Evolutionary conservation across 2,113 vertebrate species (phyloP).

Genomic region (Ardeotis arabs): DNA sequence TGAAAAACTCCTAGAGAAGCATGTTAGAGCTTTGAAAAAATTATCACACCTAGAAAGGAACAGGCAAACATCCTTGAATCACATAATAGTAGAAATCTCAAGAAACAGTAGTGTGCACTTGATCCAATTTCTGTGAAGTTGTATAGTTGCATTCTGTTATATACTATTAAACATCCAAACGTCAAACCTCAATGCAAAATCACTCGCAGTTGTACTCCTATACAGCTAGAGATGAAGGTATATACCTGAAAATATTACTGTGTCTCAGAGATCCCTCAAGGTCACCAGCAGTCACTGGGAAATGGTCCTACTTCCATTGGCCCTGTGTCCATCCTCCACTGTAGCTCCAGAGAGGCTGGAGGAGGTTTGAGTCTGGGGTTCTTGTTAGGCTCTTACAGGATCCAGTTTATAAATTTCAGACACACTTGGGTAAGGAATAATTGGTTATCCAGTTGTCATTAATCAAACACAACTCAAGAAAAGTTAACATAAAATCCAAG

Average conservation of each 20-base stretch:
- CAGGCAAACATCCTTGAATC: not conserved
- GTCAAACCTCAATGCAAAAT: not conserved
- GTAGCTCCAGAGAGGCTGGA: not conserved
- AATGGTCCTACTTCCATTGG: not conserved
- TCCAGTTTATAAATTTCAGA: not conserved
- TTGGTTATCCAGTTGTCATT: not conserved
- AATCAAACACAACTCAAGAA: not conserved
- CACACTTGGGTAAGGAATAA: not conserved
- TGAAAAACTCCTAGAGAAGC: not conserved
- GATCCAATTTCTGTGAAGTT: not conserved
- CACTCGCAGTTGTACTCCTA: accelerated
- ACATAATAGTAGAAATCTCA: not conserved
- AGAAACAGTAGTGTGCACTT: not conserved
- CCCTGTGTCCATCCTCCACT: not conserved
- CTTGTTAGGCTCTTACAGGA: not conserved
- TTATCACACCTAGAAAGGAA: not conserved
- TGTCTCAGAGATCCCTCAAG: not conserved
- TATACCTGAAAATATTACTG: not conserved
- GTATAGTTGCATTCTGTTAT: not conserved
- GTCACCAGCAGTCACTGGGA: not conserved
- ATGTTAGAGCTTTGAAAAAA: not conserved
- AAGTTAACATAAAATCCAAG: not conserved
- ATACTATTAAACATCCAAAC: not conserved
- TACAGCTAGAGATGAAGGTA: not conserved
- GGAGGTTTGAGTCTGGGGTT: not conserved